A percentile compares a stretch with the other conserved stretches of the same genome.
phyloP scores from a whole-genome alignment of 2,113 vertebrate genomes.

The Tachysurus vachellii region DNA sequence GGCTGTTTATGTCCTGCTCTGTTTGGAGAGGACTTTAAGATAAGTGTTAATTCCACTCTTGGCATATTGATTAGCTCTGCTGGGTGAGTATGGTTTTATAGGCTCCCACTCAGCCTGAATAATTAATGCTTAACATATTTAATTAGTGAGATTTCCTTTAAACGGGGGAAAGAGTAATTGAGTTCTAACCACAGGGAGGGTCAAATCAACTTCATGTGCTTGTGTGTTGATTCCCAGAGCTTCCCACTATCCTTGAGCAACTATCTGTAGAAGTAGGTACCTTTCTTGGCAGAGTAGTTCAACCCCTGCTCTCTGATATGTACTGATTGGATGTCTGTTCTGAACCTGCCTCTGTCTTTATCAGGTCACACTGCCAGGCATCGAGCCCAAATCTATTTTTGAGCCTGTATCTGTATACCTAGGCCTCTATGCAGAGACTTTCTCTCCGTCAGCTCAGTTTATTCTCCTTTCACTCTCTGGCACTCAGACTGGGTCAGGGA shows the following conservation, averaged over 20 bases:
- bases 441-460: conserved; percentile 6
- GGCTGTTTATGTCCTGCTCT: conserved; percentile 66
- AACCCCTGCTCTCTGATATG: background rate
- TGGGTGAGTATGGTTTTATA: conserved; percentile 69
- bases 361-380: conserved; percentile 21
- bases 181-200: conserved; percentile 53
- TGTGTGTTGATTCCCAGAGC: conserved; percentile 9
- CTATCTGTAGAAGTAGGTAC: background rate
- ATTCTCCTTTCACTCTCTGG: conserved; percentile 1
- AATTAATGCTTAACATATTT: conserved; percentile 76
- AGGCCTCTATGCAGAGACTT: conserved; percentile 13
- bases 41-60: conserved; percentile 73
- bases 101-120: conserved; percentile 66
- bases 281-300: background rate
- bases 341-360: conserved; percentile 31
- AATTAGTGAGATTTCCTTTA: conserved; percentile 74
- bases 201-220: conserved; percentile 24
- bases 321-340: conserved; percentile 14
- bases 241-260: background rate
- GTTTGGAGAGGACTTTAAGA: conserved; percentile 73
- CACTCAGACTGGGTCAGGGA: conserved; percentile 54
- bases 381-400: conserved; percentile 46
- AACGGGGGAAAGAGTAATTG: conserved; percentile 67
- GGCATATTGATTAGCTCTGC: conserved; percentile 68
- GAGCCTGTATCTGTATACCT: conserved; percentile 31